Evolutionary conservation across 64 coral and sea anemone species (phyloP).

Genomic region (Pocillopora verrucosa): DNA sequence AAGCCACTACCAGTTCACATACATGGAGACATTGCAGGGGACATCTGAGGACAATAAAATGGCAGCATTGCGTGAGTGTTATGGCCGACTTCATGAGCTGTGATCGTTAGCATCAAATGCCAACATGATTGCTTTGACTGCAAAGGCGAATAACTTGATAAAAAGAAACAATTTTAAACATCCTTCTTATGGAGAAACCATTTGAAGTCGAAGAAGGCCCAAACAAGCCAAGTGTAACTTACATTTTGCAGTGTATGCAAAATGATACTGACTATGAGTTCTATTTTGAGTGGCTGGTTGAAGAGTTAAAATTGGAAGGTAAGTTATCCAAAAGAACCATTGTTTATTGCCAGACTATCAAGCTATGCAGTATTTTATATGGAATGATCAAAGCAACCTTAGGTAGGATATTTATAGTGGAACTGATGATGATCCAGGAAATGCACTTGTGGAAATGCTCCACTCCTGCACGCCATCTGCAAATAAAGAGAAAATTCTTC

Average conservation of each 20-base stretch:
- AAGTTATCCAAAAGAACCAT: slow-evolving; percentile 29
- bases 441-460: slow-evolving; percentile 67
- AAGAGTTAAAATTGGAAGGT: slow-evolving; percentile 32
- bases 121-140: slow-evolving; percentile 46
- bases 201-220: slow-evolving; percentile 69
- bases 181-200: slow-evolving; percentile 56
- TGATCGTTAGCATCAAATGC: slow-evolving; percentile 20
- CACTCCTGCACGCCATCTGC: slow-evolving; percentile 66
- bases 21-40: slow-evolving; percentile 12
- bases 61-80: slow-evolving; percentile 21
- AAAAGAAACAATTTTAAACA: slow-evolving; percentile 20
- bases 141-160: slow-evolving; percentile 38
- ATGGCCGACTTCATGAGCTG: slow-evolving; percentile 37
- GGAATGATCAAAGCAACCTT: slow-evolving; percentile 41
- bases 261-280: slow-evolving; percentile 55
- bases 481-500: slow-evolving; percentile 66
- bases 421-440: neutral
- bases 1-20: too few relatives aligned
- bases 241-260: slow-evolving; percentile 56
- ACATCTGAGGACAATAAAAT: slow-evolving; percentile 33
- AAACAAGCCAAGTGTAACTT: slow-evolving; percentile 63
- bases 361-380: slow-evolving; percentile 38
- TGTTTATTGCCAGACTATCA: slow-evolving; percentile 75
- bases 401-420: neutral
- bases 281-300: slow-evolving; percentile 59